Base-by-base conservation (phyloP, 2,888 invertebrate genomes). In the Microctonus aethiopoides region DNA sequence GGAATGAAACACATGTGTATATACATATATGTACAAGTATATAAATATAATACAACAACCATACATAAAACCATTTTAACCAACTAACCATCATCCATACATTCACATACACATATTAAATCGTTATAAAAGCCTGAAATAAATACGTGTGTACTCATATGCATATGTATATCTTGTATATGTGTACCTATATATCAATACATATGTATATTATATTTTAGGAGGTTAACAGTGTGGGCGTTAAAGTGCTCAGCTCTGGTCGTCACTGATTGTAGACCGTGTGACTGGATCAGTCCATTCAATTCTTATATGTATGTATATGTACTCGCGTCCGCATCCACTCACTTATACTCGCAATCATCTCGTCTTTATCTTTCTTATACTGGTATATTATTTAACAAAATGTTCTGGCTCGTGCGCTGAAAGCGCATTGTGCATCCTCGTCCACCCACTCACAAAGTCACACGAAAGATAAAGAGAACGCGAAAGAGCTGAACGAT, bases 381-480 rank as follows among this genome's bases (percentile, higher is more conserved):
- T 16, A 5, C 16, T n/a, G n/a, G n/a, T n/a, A n/a, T n/a, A n/a
- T n/a, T n/a, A n/a, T n/a, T n/a, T n/a, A n/a, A n/a, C n/a, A n/a
- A 20, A 46, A 46, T 46, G 16, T 16, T 16, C 16, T 16, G 9
- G 46, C 46, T 60, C 24, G 51, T 56, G 54, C 24, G 39, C 32
- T 59, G 24, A 24, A 66, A 52, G 20, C 61, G 51, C 65, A 69
- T 68, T 54, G 67, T 71, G 68, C 72, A 69, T 70, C 69, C 70
- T 64, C 65, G 67, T 59, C 61, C 68, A 67, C 74, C 70, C 69
- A 75, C 73, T 63, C 68, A 65, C 46, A n/a, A 46, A 36, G 10
- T 39, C 16, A 34, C 22, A n/a, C 11, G 46, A n/a, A 10, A 60
- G 22, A 51, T 36, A 60, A 68, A 32, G 68, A n/a, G n/a, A n/a